These are phyloP conservation scores for Charina bottae DNA, from an alignment of 2,113 vertebrate species.

Conservation along the genomic window DNA sequence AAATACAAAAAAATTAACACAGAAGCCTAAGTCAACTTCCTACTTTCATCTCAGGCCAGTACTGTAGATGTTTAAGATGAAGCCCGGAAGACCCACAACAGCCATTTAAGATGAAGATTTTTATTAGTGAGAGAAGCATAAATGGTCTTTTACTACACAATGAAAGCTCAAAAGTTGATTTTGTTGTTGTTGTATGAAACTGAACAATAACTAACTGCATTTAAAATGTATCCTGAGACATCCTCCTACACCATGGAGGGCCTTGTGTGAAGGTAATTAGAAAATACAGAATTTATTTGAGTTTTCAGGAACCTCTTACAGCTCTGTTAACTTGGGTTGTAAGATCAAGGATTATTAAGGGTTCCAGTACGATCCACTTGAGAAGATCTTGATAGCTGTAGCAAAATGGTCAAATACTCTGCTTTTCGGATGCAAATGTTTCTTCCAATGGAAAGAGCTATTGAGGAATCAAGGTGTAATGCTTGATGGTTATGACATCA, in stretches of 20 bases:
- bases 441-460: not conserved
- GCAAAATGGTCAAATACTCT: not conserved
- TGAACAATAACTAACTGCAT: not conserved
- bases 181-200: not conserved
- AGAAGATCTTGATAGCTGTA: not conserved
- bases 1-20: not conserved
- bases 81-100: too few relatives aligned
- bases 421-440: not conserved
- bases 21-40: not conserved
- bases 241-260: not conserved
- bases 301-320: not conserved
- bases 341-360: not conserved
- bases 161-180: not conserved
- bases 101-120: too few relatives aligned
- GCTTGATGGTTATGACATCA: not conserved
- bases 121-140: not conserved
- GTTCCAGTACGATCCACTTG: not conserved
- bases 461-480: not conserved
- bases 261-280: not conserved
- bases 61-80: not conserved
- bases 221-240: not conserved
- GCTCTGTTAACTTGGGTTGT: not conserved
- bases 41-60: not conserved
- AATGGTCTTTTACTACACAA: not conserved
- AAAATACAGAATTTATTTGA: not conserved